These are phyloP conservation scores for Hirundichthys speculiger DNA, from an alignment of 2,113 vertebrate genomes.

Conservation along the genomic window DNA sequence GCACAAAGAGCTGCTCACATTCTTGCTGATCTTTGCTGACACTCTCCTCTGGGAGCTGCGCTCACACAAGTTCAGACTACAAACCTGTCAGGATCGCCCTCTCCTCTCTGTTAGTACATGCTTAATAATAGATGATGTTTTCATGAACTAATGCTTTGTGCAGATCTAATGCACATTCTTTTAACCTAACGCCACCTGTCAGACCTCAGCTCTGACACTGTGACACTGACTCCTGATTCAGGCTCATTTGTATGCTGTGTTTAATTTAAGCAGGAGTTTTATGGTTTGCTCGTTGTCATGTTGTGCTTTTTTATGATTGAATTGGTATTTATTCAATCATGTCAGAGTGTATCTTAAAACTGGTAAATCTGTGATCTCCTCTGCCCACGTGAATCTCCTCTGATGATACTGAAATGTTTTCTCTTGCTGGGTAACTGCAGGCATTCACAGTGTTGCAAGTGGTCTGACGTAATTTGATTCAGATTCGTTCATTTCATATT, in stretches of 20 bases:
- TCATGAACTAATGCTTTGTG: conserved; percentile 61
- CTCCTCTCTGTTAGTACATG: conserved; percentile 45
- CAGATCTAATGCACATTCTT: conserved; percentile 72
- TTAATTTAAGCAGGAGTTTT: conserved; percentile 36
- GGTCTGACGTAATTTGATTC: conserved; percentile 25
- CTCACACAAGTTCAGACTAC: conserved; percentile 34
- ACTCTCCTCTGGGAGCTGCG: conserved; percentile 22
- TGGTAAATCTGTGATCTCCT: background rate
- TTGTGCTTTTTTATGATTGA: background rate
- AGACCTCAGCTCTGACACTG: conserved; percentile 13
- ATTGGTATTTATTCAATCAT: background rate
- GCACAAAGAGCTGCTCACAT: background rate
- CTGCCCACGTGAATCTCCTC: background rate
- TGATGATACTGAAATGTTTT: conserved; percentile 7
- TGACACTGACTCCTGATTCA: conserved; percentile 53
- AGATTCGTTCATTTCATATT: conserved; percentile 31
- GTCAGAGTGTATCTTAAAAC: background rate
- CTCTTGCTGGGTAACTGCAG: conserved; percentile 7
- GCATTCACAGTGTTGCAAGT: conserved; percentile 2
- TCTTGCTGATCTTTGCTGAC: too few relatives aligned
- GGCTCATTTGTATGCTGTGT: conserved; percentile 8
- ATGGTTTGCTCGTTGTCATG: conserved; percentile 5
- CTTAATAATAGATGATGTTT: conserved; percentile 79
- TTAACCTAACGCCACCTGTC: conserved; percentile 71
- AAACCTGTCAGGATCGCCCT: conserved; percentile 45